These are phyloP conservation scores for Agrilus cyanescens DNA, from an alignment of 2,888 invertebrate species.

Conservation along the genomic window DNA sequence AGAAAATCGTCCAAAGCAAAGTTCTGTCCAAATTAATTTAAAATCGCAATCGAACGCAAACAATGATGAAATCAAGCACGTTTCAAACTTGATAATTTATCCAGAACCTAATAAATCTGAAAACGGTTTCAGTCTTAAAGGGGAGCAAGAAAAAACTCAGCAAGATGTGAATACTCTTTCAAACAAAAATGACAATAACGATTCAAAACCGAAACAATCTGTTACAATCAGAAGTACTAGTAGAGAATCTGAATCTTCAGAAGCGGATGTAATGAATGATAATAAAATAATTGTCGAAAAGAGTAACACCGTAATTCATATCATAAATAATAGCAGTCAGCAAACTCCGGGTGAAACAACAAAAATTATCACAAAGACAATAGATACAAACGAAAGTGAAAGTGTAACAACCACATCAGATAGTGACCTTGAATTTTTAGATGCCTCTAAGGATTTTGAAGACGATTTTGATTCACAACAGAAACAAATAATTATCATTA, in stretches of 20 bases:
- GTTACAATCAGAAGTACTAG: background rate
- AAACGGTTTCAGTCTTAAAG: too few relatives aligned
- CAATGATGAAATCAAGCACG: too few relatives aligned
- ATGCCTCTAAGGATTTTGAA: conserved; percentile 2
- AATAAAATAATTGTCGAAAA: conserved; percentile 30
- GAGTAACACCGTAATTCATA: conserved; percentile 33
- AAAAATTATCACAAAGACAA: conserved; percentile 9
- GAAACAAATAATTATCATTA: too few relatives aligned
- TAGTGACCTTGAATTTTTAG: conserved; percentile 13
- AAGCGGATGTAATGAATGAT: conserved; percentile 13
- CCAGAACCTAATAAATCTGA: too few relatives aligned
- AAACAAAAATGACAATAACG: too few relatives aligned
- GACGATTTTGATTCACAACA: too few relatives aligned
- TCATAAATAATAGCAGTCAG: conserved; percentile 18
- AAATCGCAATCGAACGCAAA: too few relatives aligned
- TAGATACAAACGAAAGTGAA: conserved; percentile 10
- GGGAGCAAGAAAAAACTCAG: too few relatives aligned
- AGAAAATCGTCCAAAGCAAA: too few relatives aligned
- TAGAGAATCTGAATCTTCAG: conserved; percentile 9
- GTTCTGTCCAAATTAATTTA: too few relatives aligned
- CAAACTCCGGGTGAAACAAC: conserved; percentile 8
- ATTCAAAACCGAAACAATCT: background rate
- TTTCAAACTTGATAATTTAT: too few relatives aligned
- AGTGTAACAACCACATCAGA: conserved; percentile 9
- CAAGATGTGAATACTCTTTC: too few relatives aligned